Evolutionary conservation across 1,140 invertebrate genomes (phyloP).

Genomic region (Achroia grisella): DNA sequence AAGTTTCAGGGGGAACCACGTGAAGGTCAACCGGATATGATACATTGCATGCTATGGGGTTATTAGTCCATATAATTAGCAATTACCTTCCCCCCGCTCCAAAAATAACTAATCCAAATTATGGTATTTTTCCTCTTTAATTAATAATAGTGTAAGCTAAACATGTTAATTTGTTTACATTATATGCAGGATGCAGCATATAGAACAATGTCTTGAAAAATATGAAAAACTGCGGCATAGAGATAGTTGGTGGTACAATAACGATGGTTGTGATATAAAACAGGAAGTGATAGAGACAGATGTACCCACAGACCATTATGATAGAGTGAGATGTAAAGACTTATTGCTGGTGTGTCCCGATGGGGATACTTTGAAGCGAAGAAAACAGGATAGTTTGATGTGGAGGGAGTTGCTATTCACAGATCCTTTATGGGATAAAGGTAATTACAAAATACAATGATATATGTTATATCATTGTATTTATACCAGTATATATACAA

Average conservation of each 20-base stretch:
- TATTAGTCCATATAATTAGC: too few relatives aligned
- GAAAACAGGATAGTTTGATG: conserved; percentile 55
- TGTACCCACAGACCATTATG: conserved; percentile 27
- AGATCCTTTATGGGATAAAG: conserved; percentile 49
- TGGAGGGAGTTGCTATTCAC: conserved; percentile 73
- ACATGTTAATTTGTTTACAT: neutral
- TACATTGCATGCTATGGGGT: too few relatives aligned
- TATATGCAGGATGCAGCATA: conserved; percentile 52
- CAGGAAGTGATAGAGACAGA: conserved; percentile 26
- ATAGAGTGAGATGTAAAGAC: conserved; percentile 50
- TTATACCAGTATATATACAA: too few relatives aligned
- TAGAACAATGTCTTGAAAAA: conserved; percentile 50
- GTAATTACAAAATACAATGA: conserved; percentile 19
- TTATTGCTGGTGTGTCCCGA: conserved; percentile 58
- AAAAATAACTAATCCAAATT: too few relatives aligned
- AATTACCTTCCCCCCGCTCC: too few relatives aligned
- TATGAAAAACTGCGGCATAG: conserved; percentile 60
- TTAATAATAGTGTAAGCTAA: too few relatives aligned
- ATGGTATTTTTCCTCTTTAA: too few relatives aligned
- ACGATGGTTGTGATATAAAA: conserved; percentile 18
- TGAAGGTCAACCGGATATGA: too few relatives aligned
- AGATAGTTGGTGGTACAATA: conserved; percentile 51
- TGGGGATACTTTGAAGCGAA: conserved; percentile 44
- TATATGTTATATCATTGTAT: too few relatives aligned
- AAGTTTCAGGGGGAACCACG: too few relatives aligned